Percentiles rank a stretch among this genome's conserved stretches.
phyloP scores from a whole-genome alignment of 2,888 invertebrate genomes.

The Eupithecia tripunctaria region DNA sequence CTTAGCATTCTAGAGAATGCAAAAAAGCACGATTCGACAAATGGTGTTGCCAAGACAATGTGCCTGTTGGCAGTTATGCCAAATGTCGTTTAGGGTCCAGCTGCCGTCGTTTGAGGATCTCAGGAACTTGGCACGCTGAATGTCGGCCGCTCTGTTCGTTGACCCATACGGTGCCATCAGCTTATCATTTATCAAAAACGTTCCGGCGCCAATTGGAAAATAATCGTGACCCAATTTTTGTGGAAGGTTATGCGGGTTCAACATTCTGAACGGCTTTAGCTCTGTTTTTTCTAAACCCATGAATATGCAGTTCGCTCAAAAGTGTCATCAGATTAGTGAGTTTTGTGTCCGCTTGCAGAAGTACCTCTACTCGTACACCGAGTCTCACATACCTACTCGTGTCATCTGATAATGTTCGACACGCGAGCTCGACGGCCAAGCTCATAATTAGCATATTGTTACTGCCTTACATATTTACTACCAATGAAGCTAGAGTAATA shows the following conservation, averaged over 20 bases:
- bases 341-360: neutral
- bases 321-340: neutral
- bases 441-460: neutral
- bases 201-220: neutral
- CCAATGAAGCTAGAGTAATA: neutral
- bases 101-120: too few relatives aligned
- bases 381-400: neutral
- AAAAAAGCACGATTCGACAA: neutral
- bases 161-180: neutral
- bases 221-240: neutral
- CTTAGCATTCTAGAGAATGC: neutral
- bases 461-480: neutral
- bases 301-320: neutral
- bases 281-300: neutral
- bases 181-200: conserved; percentile 1
- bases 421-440: neutral
- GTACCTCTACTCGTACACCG: neutral
- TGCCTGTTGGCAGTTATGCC: neutral
- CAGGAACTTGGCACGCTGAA: neutral
- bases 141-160: neutral
- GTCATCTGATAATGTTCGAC: neutral
- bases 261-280: neutral
- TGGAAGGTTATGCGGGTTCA: conserved; percentile 1
- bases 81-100: neutral
- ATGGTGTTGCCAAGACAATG: neutral